Evolutionary conservation across 2,113 vertebrate species (phyloP).

Genomic region (Grallaria varia): DNA sequence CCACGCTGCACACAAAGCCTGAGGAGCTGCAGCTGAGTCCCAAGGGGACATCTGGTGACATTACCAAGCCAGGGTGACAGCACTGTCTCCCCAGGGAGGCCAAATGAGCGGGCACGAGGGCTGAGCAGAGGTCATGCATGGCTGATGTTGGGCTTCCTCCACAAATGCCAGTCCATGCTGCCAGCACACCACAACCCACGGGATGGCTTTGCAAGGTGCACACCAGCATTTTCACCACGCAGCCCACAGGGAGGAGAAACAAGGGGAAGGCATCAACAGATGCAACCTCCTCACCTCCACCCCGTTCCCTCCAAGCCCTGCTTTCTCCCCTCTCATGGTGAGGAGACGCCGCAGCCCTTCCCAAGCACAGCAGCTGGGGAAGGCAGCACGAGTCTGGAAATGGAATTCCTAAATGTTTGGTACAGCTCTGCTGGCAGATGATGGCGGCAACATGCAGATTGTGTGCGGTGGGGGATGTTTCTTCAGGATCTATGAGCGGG

Average conservation of each 20-base stretch:
- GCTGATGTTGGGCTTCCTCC: neutral
- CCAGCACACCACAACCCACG: rapidly evolving
- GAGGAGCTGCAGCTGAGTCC: neutral
- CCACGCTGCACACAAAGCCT: rapidly evolving
- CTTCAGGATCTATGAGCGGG: neutral
- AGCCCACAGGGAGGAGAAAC: neutral
- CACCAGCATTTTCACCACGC: rapidly evolving
- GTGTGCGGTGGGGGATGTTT: neutral
- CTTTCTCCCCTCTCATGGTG: neutral
- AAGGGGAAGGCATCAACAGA: rapidly evolving
- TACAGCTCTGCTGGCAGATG: constrained; percentile 13
- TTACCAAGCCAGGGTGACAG: neutral
- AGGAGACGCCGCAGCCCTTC: neutral
- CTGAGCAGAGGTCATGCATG: rapidly evolving
- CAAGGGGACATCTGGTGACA: neutral
- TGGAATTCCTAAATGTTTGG: neutral
- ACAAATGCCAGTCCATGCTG: rapidly evolving
- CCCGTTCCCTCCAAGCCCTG: rapidly evolving
- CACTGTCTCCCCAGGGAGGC: neutral
- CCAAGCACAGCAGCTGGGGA: neutral
- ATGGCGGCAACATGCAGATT: neutral
- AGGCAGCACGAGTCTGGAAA: neutral
- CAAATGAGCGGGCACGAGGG: rapidly evolving
- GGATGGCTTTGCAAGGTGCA: rapidly evolving
- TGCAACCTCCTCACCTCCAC: neutral